Evolutionary conservation across 2,797 vertebrate genomes (phyloP).

Genomic region (Petrocephalus sullivani): DNA sequence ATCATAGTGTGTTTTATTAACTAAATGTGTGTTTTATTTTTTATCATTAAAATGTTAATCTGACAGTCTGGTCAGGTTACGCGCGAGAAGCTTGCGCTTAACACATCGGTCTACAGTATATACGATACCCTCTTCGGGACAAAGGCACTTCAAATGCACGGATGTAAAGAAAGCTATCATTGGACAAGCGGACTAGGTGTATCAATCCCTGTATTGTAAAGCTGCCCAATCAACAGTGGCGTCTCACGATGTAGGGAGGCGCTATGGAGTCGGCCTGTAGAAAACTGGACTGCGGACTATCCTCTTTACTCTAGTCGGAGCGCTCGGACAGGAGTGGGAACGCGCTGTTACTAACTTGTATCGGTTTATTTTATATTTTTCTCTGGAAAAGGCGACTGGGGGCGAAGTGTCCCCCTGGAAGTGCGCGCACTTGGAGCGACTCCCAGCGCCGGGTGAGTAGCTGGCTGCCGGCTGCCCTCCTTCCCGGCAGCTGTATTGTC

Average conservation of each 20-base stretch:
- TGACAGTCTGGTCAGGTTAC: not conserved
- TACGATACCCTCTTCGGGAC: not conserved
- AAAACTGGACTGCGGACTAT: not conserved
- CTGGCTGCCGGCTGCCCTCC: not conserved
- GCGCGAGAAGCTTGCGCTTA: not conserved
- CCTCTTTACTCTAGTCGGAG: not conserved
- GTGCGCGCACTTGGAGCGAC: not conserved
- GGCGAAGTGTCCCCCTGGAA: not conserved
- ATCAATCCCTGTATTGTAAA: constrained; percentile 8
- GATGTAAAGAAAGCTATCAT: constrained; percentile 8
- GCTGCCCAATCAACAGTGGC: constrained; percentile 31
- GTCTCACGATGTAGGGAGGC: constrained; percentile 28
- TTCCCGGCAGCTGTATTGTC: not conserved
- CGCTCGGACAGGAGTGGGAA: not conserved
- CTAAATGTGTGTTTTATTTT: not conserved
- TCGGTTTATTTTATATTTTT: not conserved
- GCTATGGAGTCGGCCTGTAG: constrained; percentile 31
- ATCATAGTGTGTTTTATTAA: not conserved
- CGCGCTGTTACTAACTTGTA: not conserved
- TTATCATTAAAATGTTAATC: not conserved
- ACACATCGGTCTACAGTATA: not conserved
- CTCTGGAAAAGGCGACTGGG: not conserved
- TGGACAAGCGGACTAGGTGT: not conserved
- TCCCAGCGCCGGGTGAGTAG: not conserved
- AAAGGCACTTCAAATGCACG: not conserved